Conservation (phyloP, 1,140 invertebrate species). For the Sweltsa coloradensis region DNA sequence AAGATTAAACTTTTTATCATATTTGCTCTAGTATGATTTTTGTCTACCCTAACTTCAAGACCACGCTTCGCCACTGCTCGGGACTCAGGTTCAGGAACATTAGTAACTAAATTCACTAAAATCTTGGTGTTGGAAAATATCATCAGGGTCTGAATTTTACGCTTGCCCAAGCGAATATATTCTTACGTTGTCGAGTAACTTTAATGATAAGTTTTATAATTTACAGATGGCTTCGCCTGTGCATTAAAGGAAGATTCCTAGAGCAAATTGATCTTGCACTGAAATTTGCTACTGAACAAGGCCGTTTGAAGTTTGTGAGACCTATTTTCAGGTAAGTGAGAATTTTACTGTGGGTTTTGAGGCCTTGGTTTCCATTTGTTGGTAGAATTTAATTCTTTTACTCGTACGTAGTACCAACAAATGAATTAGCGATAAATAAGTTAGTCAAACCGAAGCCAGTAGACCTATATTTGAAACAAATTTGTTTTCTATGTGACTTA, state of each 20-base stretch:
- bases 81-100: not conserved
- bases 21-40: no score
- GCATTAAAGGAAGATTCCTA: constrained; percentile 57
- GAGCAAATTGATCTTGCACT: constrained; percentile 49
- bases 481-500: no score
- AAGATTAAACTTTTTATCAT: no score
- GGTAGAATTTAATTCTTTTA: not conserved
- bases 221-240: constrained; percentile 61
- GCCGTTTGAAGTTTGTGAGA: constrained; percentile 82
- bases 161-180: not conserved
- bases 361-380: not conserved
- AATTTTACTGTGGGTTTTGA: not conserved
- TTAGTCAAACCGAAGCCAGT: no score
- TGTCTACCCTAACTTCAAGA: not conserved
- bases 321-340: constrained; percentile 56
- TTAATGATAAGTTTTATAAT: constrained; percentile 1
- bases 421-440: not conserved
- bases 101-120: not conserved
- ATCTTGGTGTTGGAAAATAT: not conserved
- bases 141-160: not conserved
- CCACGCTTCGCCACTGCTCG: not conserved
- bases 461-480: no score
- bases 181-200: not conserved
- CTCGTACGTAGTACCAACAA: not conserved
- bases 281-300: constrained; percentile 66